These are phyloP conservation scores for Resseliella maxima DNA, from an alignment of 2,888 invertebrate genomes.

Conservation along the genomic window DNA sequence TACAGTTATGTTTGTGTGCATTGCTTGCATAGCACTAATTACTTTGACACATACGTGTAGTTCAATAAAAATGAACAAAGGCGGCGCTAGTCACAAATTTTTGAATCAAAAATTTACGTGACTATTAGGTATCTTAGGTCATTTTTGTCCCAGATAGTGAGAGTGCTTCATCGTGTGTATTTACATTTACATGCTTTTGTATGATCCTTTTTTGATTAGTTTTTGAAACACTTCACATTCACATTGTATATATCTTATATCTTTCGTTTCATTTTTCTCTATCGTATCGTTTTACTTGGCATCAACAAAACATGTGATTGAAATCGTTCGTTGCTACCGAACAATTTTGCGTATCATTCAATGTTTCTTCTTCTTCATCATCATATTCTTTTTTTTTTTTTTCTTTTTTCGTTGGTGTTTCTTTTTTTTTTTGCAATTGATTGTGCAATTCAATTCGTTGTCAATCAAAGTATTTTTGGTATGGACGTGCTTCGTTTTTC, in stretches of 20 bases:
- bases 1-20: too few relatives aligned
- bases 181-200: conserved; percentile 1
- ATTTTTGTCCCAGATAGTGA: neutral
- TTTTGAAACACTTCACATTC: conserved; percentile 25
- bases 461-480: conserved; percentile 31
- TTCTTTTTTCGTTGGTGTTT: neutral
- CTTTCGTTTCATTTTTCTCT: neutral
- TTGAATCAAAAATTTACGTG: too few relatives aligned
- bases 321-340: neutral
- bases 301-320: conserved; percentile 1
- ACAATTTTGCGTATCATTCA: neutral
- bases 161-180: neutral
- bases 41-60: too few relatives aligned
- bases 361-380: neutral
- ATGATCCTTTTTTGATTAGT: conserved; percentile 36
- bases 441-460: conserved; percentile 36
- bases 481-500: neutral
- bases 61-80: too few relatives aligned
- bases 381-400: too few relatives aligned
- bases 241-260: too few relatives aligned
- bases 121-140: too few relatives aligned
- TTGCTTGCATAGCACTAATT: too few relatives aligned
- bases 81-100: too few relatives aligned
- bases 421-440: neutral
- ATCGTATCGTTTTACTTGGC: neutral